Conservation (phyloP, 2,888 invertebrate species). For the Trichacis sp. region DNA sequence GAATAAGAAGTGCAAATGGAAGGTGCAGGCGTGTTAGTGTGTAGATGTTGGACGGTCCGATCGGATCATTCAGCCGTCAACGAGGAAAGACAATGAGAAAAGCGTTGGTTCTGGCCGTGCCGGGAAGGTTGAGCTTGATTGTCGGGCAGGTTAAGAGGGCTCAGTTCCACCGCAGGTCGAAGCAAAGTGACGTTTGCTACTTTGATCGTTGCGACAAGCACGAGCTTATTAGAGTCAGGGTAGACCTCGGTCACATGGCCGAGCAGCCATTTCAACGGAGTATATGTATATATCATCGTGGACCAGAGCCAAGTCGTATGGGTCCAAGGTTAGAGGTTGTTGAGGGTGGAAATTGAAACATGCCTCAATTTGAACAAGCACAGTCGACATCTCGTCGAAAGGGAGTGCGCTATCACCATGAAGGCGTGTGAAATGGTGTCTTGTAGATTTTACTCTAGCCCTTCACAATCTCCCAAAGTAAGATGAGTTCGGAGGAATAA, state of each 20-base stretch:
- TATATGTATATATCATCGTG: conserved; percentile 21
- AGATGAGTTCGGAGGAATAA: neutral
- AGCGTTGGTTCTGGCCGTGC: too few relatives aligned
- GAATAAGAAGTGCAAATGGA: too few relatives aligned
- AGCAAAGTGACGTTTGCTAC: neutral
- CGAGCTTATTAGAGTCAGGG: neutral
- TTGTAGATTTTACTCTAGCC: neutral
- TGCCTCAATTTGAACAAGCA: neutral
- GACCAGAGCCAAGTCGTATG: neutral
- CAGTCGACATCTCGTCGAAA: neutral
- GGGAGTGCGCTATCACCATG: neutral
- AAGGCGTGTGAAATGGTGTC: neutral
- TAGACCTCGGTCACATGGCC: neutral
- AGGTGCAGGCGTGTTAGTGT: too few relatives aligned
- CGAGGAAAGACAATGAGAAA: too few relatives aligned
- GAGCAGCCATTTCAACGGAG: conserved; percentile 19
- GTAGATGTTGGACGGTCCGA: too few relatives aligned
- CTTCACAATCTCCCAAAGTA: neutral
- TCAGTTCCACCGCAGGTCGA: neutral
- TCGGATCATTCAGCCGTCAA: too few relatives aligned
- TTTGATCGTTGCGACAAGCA: neutral
- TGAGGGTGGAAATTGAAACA: conserved; percentile 5
- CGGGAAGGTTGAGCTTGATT: too few relatives aligned
- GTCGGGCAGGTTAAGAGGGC: too few relatives aligned
- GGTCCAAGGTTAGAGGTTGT: neutral